These are phyloP conservation scores for Brenthis ino DNA, from an alignment of 2,888 invertebrate species.

Conservation along the genomic window DNA sequence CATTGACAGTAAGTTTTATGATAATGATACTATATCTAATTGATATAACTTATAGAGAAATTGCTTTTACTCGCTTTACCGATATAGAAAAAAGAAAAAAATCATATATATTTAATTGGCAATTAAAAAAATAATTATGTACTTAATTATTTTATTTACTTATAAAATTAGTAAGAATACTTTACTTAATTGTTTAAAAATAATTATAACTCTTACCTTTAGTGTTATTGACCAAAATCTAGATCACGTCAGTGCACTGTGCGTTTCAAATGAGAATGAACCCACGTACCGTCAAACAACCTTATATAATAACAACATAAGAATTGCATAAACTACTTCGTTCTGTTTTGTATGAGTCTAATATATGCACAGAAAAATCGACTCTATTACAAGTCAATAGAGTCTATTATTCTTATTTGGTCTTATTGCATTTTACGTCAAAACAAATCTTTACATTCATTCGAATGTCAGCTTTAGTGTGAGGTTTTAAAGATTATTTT, in stretches of 20 bases:
- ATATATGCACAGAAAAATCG: not conserved
- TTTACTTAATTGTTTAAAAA: constrained; percentile 4
- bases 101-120: too few species aligned
- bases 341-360: constrained; percentile 56
- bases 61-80: too few species aligned
- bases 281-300: constrained; percentile 51
- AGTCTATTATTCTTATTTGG: not conserved
- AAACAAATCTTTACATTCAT: not conserved
- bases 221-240: constrained; percentile 26
- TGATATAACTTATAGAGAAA: too few species aligned
- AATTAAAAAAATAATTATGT: too few species aligned
- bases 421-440: not conserved
- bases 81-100: too few species aligned
- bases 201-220: constrained; percentile 32
- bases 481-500: constrained; percentile 15
- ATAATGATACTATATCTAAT: too few species aligned
- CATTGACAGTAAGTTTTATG: too few species aligned
- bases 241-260: constrained; percentile 65
- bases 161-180: not conserved
- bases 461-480: constrained; percentile 39
- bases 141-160: too few species aligned
- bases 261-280: constrained; percentile 65
- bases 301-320: constrained; percentile 81
- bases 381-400: not conserved
- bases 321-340: constrained; percentile 76